phyloP scores from a whole-genome alignment of 2,797 vertebrate species.

The Dallia pectoralis region DNA sequence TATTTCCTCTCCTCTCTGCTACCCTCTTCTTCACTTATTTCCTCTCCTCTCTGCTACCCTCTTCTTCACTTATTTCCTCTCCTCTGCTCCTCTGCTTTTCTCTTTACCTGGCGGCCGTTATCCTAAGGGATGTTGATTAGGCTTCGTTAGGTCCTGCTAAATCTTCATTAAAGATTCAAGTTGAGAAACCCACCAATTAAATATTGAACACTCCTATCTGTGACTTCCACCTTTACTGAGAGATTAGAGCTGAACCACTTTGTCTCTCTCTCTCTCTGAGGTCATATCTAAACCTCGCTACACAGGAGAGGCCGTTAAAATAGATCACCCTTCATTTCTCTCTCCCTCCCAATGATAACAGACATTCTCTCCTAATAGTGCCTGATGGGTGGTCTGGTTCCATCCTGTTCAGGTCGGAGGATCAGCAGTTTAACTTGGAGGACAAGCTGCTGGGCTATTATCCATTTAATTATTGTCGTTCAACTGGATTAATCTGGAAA shows the following conservation, averaged over 20 bases:
- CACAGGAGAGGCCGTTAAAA: conserved; percentile 46
- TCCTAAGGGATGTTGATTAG: conserved; percentile 68
- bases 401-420: conserved; percentile 8
- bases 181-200: conserved; percentile 63
- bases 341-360: conserved; percentile 21
- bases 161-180: conserved; percentile 77
- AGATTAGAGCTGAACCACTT: conserved; percentile 40
- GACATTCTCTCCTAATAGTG: too few relatives aligned
- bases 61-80: conserved; percentile 32
- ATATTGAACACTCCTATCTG: conserved; percentile 70
- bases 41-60: conserved; percentile 52
- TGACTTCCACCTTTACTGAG: conserved; percentile 61
- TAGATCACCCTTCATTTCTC: conserved; percentile 55
- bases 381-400: conserved; percentile 7
- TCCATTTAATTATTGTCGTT: conserved; percentile 53
- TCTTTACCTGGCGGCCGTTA: conserved; percentile 49
- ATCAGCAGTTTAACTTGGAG: conserved; percentile 4
- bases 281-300: not conserved
- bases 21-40: conserved; percentile 43
- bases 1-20: conserved; percentile 51
- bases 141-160: conserved; percentile 65
- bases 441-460: conserved; percentile 46
- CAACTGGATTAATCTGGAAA: conserved; percentile 36
- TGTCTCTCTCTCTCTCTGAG: not conserved
- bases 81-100: conserved; percentile 51